These are phyloP conservation scores for Sisyra terminalis DNA, from an alignment of 2,888 invertebrate species.

Conservation along the genomic window DNA sequence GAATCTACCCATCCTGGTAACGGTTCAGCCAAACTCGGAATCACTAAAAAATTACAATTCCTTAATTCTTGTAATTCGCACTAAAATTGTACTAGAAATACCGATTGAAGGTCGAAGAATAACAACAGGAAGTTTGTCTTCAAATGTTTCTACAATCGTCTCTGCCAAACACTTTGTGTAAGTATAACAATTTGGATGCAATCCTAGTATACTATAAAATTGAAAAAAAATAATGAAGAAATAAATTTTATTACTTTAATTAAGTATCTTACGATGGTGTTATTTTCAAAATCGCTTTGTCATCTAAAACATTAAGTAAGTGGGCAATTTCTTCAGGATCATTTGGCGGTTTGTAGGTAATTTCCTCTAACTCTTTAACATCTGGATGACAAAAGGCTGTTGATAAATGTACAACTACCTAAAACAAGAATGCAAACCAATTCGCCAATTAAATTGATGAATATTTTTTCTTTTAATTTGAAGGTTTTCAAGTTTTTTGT, in stretches of 20 bases:
- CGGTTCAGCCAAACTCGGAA: constrained; percentile 53
- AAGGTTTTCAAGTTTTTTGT: no score
- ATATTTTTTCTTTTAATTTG: no score
- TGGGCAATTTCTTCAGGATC: constrained; percentile 42
- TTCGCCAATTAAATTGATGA: no score
- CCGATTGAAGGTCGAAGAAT: constrained; percentile 87
- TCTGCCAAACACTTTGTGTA: constrained; percentile 81
- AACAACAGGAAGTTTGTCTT: constrained; percentile 51
- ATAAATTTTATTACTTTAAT: not conserved
- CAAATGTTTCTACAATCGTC: constrained; percentile 51
- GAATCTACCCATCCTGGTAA: constrained; percentile 74
- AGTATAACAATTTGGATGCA: constrained; percentile 82
- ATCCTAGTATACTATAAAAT: constrained; percentile 32
- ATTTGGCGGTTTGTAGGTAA: constrained; percentile 46
- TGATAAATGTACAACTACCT: constrained; percentile 64
- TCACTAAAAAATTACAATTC: constrained; percentile 33
- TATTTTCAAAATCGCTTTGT: constrained; percentile 36
- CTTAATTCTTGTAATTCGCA: no score
- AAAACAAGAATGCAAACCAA: no score
- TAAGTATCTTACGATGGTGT: constrained; percentile 30
- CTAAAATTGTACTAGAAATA: no score
- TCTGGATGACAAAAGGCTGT: constrained; percentile 82
- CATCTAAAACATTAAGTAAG: constrained; percentile 41
- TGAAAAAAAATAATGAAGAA: not conserved
- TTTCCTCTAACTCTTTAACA: constrained; percentile 53